Evolutionary conservation across 2,797 vertebrate genomes (phyloP), one percentile per base, ranked within the genome.

Genomic region (Podarcis lilfordi): DNA sequence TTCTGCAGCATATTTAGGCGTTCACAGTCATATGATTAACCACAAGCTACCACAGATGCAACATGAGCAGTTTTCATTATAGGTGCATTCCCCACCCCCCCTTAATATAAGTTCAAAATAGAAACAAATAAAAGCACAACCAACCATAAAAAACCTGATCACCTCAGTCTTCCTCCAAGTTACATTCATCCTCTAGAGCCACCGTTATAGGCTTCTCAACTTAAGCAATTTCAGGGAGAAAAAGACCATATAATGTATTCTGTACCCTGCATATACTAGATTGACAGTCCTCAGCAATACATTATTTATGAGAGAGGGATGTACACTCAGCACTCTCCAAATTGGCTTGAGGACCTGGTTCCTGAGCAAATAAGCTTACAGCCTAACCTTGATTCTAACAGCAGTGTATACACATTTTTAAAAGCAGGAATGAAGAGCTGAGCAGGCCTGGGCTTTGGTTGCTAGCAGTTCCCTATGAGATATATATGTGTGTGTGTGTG

Each of bases 251-350:
- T 25, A 10, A 72, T 81, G 59, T 37, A 81, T 80, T 75, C 77
- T 45, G 19, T 23, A 80, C 10, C 19, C 15, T 64, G 4, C 8
- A 68, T 69, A 50, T 76, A 69, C 19, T 50, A 76, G 59, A 29
- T 50, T 43, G 87, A 37, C 55, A 74, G 71, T 69, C 61, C 59
- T 85, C 32, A 9, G 21, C 32, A 69, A 89, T 45, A 1, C 29
- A 72, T 82, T 87, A 89, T 89, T 89, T 91, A 81, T 80, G 50
- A 68, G 81, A 43, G 17, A 86, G 11, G n/a, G 40, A 27, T 68
- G 1, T 43, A 59, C 1, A 1, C 6, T 83, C 82, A 74, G 64
- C 64, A 81, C 35, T 79, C 59, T 8, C 78, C 66, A 88, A 23
- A 25, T 71, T 89, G 61, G 82, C 84, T 64, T 75, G 2, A 83